These are phyloP conservation scores for Lucilia cuprina DNA, from an alignment of 1,140 invertebrate species.

Conservation along the genomic window DNA sequence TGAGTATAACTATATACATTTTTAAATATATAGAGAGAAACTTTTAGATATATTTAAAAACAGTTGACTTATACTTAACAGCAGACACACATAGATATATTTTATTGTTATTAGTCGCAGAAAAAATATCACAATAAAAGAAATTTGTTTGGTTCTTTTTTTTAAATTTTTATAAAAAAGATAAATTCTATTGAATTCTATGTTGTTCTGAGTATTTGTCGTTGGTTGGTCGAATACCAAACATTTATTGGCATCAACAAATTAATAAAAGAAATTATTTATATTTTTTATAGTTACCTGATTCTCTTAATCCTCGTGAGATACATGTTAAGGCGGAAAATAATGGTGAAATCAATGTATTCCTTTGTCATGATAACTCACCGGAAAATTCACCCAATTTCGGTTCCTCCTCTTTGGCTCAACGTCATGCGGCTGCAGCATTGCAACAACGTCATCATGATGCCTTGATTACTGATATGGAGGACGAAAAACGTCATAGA, in stretches of 20 bases:
- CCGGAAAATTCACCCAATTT: constrained; percentile 59
- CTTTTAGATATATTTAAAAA: background rate
- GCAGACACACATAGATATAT: background rate
- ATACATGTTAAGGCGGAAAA: constrained; percentile 87
- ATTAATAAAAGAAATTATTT: constrained; percentile 30
- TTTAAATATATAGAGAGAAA: background rate
- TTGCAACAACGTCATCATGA: constrained; percentile 43
- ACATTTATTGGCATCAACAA: background rate
- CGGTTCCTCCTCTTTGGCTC: constrained; percentile 40
- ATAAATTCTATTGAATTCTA: background rate
- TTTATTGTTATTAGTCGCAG: no score
- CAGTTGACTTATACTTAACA: background rate
- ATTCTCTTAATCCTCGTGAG: constrained; percentile 68
- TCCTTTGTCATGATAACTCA: constrained; percentile 82
- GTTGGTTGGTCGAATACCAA: background rate
- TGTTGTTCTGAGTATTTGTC: background rate
- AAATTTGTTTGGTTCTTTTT: background rate
- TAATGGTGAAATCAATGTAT: constrained; percentile 91
- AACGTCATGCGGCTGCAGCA: constrained; percentile 60
- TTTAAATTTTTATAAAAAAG: background rate
- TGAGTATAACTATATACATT: background rate
- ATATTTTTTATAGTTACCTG: constrained; percentile 66
- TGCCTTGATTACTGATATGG: constrained; percentile 57
- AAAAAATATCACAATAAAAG: no score
- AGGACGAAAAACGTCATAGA: constrained; percentile 36